These are phyloP conservation scores for Dendropsophus ebraccatus DNA, from an alignment of 2,113 vertebrate species.

Conservation along the genomic window DNA sequence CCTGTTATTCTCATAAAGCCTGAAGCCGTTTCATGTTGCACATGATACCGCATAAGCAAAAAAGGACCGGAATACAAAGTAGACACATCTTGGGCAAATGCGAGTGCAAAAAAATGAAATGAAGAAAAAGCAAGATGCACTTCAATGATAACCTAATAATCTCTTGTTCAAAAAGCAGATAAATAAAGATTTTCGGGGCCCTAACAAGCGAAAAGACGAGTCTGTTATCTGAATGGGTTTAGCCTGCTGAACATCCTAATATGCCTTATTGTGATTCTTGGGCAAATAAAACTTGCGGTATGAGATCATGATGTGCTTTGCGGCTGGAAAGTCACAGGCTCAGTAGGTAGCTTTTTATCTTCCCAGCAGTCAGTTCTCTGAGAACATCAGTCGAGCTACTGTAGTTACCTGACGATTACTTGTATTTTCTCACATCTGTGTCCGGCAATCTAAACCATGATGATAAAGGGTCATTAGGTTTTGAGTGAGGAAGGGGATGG, in stretches of 20 bases:
- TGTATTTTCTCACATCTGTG: conserved; percentile 90
- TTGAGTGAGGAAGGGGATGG: conserved; percentile 86
- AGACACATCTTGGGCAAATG: not conserved
- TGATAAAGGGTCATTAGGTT: conserved; percentile 89
- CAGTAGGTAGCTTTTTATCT: conserved; percentile 98
- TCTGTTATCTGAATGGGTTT: conserved; percentile 72
- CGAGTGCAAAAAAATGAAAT: not conserved
- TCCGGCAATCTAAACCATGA: conserved; percentile 88
- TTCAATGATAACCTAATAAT: not conserved
- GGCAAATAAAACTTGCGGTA: conserved; percentile 89
- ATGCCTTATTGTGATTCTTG: conserved; percentile 83
- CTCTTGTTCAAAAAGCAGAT: conserved; percentile 64
- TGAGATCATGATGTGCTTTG: conserved; percentile 95
- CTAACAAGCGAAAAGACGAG: conserved; percentile 76
- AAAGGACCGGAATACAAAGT: not conserved
- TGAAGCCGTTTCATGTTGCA: not conserved
- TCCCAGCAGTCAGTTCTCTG: conserved; percentile 94
- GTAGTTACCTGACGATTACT: conserved; percentile 89
- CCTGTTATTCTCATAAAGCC: conserved; percentile 8
- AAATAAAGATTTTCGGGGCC: conserved; percentile 62
- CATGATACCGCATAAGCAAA: not conserved
- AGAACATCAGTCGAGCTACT: conserved; percentile 88
- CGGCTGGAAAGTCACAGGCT: conserved; percentile 87
- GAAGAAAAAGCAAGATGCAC: not conserved
- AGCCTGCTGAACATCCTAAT: conserved; percentile 81